phyloP scores from a whole-genome alignment of 2,888 invertebrate genomes.

The Gastracanthus pulcherrimus region DNA sequence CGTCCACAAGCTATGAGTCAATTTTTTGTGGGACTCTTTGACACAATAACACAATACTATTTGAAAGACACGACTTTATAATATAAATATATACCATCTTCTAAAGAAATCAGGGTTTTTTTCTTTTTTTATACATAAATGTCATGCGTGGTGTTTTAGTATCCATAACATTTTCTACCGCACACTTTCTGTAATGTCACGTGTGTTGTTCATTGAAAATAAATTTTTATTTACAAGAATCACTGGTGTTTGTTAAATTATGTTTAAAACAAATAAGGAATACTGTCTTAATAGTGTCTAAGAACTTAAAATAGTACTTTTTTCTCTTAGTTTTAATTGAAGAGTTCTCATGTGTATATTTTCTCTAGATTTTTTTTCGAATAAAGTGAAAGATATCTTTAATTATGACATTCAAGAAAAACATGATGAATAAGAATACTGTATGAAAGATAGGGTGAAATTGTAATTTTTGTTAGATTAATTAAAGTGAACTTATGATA shows the following conservation, averaged over 20 bases:
- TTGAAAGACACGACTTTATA: constrained; percentile 47
- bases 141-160: constrained; percentile 30
- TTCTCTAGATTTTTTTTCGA: constrained; percentile 18
- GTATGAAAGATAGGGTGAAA: constrained; percentile 50
- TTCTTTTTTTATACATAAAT: constrained; percentile 41
- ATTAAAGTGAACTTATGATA: constrained; percentile 48
- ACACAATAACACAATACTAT: constrained; percentile 16
- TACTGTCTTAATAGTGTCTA: constrained; percentile 33
- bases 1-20: neutral
- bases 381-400: constrained; percentile 22
- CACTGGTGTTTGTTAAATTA: constrained; percentile 46
- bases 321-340: constrained; percentile 39
- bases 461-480: constrained; percentile 56
- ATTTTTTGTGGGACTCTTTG: constrained; percentile 12
- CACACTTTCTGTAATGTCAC: constrained; percentile 37
- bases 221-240: constrained; percentile 39
- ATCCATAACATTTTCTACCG: constrained; percentile 23
- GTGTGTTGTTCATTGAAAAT: constrained; percentile 29
- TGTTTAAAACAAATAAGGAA: constrained; percentile 17
- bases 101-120: constrained; percentile 24
- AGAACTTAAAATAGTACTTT: constrained; percentile 34
- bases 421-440: constrained; percentile 17
- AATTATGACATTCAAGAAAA: constrained; percentile 18
- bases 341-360: constrained; percentile 28
- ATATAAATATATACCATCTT: constrained; percentile 43